Percentiles rank a stretch among this genome's conserved stretches.
Conservation (phyloP, 2,888 invertebrate species). For the Lepidochitona cinerea region DNA sequence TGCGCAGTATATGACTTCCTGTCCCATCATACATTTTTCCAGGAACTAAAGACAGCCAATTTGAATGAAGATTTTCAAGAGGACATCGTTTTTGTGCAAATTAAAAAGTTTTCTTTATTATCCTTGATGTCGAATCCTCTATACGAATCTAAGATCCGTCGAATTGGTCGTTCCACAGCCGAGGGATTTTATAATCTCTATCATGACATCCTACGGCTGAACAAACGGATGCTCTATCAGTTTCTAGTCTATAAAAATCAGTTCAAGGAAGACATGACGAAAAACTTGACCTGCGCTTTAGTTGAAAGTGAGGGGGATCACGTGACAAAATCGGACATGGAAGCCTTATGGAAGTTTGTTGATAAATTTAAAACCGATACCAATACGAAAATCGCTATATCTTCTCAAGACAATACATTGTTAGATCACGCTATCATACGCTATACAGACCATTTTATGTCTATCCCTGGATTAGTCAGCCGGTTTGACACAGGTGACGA, state of each 20-base stretch:
- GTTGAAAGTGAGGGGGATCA: background rate
- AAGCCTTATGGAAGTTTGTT: background rate
- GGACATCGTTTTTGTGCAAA: background rate
- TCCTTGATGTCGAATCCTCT: background rate
- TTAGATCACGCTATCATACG: background rate
- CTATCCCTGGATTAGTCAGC: background rate
- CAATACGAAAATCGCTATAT: background rate
- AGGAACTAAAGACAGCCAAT: background rate
- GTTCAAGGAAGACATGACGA: background rate
- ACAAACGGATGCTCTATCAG: background rate
- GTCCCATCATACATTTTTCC: background rate
- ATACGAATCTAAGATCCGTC: background rate
- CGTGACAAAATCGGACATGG: background rate
- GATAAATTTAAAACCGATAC: background rate
- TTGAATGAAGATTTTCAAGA: background rate
- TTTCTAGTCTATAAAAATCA: background rate
- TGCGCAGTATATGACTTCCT: conserved; percentile 2
- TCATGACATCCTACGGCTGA: background rate
- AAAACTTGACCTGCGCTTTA: background rate
- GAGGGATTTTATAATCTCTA: background rate
- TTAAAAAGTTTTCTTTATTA: background rate
- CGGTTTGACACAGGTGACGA: background rate
- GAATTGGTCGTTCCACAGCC: background rate
- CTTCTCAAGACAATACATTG: background rate
- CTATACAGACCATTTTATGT: background rate